Evolutionary conservation across 2,888 invertebrate genomes (phyloP), one percentile per base, ranked within the genome.

Genomic region (Xestia xanthographa): DNA sequence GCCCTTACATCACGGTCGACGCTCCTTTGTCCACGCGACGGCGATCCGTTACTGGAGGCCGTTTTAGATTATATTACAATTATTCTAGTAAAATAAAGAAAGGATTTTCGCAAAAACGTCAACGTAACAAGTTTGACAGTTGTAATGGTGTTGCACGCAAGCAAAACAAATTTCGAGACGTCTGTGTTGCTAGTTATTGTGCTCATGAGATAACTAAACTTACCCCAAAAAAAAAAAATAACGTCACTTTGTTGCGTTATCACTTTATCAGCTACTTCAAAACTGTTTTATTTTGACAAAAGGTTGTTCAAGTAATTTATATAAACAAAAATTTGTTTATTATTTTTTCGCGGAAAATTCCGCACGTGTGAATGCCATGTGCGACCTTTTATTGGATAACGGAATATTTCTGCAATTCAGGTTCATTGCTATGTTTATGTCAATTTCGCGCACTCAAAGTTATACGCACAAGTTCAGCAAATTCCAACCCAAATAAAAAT

Each of bases 1-100:
- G 93, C 93, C 91, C 91, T 95, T 90, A 95, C 95, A 95, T 95
- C 93, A 94, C 95, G 94, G 84, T 92, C 90, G 86, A 93, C 86
- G 87, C 92, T 92, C 83, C 88, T 84, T 74, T 89, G 89, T 82
- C 89, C 86, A 72, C 90, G 88, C 79, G 88, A 84, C 85, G 89
- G 85, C 85, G 86, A 87, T 67, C 85, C 80, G 86, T 83, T 83
- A 84, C 78, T 83, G 75, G 80, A 80, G 67, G 88, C 87, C 84
- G 84, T 86, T 87, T 87, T 87, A 79, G 79, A 68, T 86, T 82
- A 76, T 75, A 66, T 66, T 79, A 73, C 34, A 77, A 78, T 53
- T 56, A 56, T 63, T 71, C 65, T 75, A 76, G 6, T 87, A 78
- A 77, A 85, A 11, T 79, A 83, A 75, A 78, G 88, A 88, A 88